A percentile compares a stretch with the other conserved stretches of the same genome.
phyloP scores from a whole-genome alignment of 2,888 invertebrate species.

The Thymelicus acteon region DNA sequence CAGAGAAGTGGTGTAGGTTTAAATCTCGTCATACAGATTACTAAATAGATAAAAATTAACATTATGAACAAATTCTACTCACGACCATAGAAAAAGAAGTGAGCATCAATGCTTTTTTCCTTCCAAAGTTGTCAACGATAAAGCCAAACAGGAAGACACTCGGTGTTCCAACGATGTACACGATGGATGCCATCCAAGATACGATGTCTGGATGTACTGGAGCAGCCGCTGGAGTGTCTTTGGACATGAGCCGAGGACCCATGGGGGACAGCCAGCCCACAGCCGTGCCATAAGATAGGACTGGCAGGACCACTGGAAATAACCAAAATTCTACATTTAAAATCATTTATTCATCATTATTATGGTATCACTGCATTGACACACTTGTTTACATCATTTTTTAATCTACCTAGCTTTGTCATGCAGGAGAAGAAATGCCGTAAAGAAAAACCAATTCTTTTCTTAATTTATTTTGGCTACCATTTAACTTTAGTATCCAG shows the following conservation, averaged over 20 bases:
- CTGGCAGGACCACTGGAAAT: constrained; percentile 80
- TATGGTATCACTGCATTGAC: too few relatives aligned
- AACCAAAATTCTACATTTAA: too few relatives aligned
- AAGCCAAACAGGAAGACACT: constrained; percentile 83
- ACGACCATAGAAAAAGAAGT: constrained; percentile 75
- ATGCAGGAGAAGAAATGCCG: too few relatives aligned
- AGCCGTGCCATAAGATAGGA: constrained; percentile 82
- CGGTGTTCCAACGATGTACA: constrained; percentile 81
- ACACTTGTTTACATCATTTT: too few relatives aligned
- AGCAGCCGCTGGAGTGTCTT: constrained; percentile 65
- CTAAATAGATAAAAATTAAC: background rate
- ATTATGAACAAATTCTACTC: constrained; percentile 46
- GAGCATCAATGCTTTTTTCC: constrained; percentile 78
- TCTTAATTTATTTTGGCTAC: too few relatives aligned
- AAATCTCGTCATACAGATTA: too few relatives aligned
- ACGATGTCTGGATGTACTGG: constrained; percentile 76
- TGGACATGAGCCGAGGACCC: constrained; percentile 77
- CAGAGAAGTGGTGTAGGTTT: too few relatives aligned
- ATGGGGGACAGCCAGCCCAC: constrained; percentile 85
- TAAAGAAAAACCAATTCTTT: too few relatives aligned
- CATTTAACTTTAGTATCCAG: too few relatives aligned
- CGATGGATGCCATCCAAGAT: constrained; percentile 84
- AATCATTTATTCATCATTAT: too few relatives aligned
- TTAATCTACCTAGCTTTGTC: too few relatives aligned
- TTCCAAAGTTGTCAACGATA: constrained; percentile 79